phyloP scores from a whole-genome alignment of 2,113 vertebrate species.

The Cygnus atratus region DNA sequence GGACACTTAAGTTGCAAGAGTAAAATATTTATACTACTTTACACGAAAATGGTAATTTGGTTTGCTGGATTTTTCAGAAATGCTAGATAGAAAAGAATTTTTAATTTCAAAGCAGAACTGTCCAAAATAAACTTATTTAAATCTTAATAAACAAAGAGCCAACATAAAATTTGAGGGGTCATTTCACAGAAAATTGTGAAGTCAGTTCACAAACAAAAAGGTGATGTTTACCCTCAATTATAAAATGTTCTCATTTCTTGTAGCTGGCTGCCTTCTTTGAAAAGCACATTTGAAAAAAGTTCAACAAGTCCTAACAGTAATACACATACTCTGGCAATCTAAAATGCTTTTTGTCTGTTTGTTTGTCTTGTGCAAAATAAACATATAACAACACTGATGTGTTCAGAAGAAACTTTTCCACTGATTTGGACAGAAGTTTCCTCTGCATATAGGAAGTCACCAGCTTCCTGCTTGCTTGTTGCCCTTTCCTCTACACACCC shows the following conservation, averaged over 20 bases:
- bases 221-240: background rate
- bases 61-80: background rate
- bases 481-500: background rate
- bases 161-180: background rate
- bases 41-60: background rate
- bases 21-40: background rate
- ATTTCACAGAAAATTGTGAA: background rate
- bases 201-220: background rate
- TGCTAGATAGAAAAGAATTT: rapidly evolving
- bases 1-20: background rate
- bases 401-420: background rate
- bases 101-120: background rate
- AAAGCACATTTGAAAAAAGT: background rate
- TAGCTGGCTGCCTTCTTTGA: background rate
- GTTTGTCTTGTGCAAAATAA: background rate
- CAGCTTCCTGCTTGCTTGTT: background rate
- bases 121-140: background rate
- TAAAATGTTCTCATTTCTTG: background rate
- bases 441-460: background rate
- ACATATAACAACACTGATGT: rapidly evolving
- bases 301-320: background rate
- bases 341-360: background rate
- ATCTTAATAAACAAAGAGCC: background rate
- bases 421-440: background rate
- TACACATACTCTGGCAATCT: background rate